Evolutionary conservation across 2,888 invertebrate genomes (phyloP).

Genomic region (Quadriops clusia): DNA sequence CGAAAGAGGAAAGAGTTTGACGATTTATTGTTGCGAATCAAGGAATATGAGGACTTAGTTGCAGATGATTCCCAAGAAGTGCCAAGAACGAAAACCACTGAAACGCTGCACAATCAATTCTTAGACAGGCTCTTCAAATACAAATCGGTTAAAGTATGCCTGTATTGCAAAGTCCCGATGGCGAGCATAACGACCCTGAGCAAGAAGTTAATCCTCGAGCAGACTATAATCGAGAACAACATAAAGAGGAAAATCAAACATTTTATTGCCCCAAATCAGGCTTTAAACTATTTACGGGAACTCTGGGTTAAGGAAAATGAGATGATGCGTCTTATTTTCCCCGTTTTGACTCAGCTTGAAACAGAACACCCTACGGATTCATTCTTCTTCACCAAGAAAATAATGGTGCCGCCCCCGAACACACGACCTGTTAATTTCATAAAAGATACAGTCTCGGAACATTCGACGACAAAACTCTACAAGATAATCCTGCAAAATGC

Average conservation of each 20-base stretch:
- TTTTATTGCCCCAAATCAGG: background rate
- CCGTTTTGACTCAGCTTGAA: conserved; percentile 46
- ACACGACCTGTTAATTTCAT: conserved; percentile 64
- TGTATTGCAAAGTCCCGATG: conserved; percentile 42
- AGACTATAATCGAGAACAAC: conserved; percentile 25
- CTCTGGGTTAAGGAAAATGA: conserved; percentile 63
- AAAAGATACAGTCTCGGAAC: conserved; percentile 58
- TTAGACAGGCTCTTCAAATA: conserved; percentile 24
- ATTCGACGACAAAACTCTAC: conserved; percentile 62
- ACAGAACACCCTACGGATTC: conserved; percentile 59
- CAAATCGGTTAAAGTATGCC: conserved; percentile 40
- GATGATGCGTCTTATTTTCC: conserved; percentile 57
- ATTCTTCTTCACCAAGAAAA: conserved; percentile 72
- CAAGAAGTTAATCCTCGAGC: conserved; percentile 45
- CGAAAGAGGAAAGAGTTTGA: conserved; percentile 21
- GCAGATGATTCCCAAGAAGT: conserved; percentile 15
- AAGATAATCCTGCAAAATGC: conserved; percentile 57
- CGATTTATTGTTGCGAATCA: conserved; percentile 16
- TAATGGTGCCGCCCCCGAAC: conserved; percentile 79
- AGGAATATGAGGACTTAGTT: conserved; percentile 25
- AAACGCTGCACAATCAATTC: conserved; percentile 26
- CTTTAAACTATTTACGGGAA: conserved; percentile 33
- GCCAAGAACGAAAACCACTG: conserved; percentile 26
- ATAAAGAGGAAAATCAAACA: too few species aligned
- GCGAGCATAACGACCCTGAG: conserved; percentile 47